These are phyloP conservation scores for Phalanger gymnotis DNA, from an alignment of 2,797 vertebrate genomes.

Conservation along the genomic window DNA sequence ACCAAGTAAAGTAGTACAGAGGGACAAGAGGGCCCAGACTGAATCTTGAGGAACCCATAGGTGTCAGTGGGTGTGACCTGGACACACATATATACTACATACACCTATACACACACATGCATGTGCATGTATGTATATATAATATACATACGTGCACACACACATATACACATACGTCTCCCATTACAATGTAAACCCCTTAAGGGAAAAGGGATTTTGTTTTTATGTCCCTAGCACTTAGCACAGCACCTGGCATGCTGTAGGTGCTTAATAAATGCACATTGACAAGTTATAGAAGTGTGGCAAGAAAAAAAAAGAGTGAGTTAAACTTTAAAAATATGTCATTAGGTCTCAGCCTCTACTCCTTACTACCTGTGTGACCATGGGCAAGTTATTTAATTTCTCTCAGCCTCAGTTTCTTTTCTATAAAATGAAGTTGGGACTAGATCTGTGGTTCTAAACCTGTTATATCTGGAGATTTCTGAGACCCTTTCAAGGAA, in stretches of 20 bases:
- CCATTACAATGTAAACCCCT: neutral
- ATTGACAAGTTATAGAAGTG: neutral
- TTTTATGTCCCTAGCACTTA: neutral
- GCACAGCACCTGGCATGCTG: neutral
- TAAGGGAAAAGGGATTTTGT: neutral
- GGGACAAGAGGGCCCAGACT: neutral
- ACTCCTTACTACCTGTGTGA: neutral
- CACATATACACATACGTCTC: neutral
- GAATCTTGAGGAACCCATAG: neutral
- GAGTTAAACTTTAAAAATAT: neutral
- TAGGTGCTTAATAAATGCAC: neutral
- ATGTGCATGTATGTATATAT: no score
- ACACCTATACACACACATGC: no score
- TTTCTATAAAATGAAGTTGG: neutral
- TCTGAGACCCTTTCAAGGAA: neutral
- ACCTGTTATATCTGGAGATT: neutral
- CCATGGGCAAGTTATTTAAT: neutral
- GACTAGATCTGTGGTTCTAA: neutral
- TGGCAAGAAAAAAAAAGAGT: neutral
- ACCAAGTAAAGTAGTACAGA: neutral
- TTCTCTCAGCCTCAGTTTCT: neutral
- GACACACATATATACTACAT: neutral
- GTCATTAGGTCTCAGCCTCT: neutral
- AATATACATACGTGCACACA: neutral
- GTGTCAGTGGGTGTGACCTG: neutral